Evolutionary conservation across 2,797 vertebrate species (phyloP).

Genomic region (Sebastes baramenuke): DNA sequence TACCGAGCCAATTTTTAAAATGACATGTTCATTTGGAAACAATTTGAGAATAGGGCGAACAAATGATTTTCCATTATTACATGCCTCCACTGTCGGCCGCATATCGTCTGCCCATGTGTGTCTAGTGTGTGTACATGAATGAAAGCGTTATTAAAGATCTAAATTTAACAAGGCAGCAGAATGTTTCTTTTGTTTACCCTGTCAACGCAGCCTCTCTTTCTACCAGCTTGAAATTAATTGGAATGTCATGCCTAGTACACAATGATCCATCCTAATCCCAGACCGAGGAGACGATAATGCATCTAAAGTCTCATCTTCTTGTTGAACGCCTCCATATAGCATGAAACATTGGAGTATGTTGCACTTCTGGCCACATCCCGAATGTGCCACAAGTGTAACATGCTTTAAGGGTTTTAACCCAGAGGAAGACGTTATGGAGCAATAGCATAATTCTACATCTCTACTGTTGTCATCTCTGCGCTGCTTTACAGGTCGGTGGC

Average conservation of each 20-base stretch:
- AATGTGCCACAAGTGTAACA: not conserved
- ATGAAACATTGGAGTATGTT: not conserved
- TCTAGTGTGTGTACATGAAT: conserved; percentile 8
- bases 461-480: not conserved
- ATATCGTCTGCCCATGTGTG: conserved; percentile 32
- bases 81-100: conserved; percentile 16
- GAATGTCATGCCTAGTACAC: conserved; percentile 26
- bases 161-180: conserved; percentile 59
- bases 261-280: conserved; percentile 15
- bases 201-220: conserved; percentile 28
- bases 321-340: not conserved
- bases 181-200: conserved; percentile 59
- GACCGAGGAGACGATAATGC: conserved; percentile 1
- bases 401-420: not conserved
- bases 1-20: conserved; percentile 39
- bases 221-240: conserved; percentile 48
- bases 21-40: conserved; percentile 66
- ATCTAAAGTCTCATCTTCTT: conserved; percentile 6
- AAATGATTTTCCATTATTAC: conserved; percentile 66
- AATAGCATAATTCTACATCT: conserved; percentile 5
- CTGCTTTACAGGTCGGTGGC: not conserved
- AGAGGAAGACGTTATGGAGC: not conserved
- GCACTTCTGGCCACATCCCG: not conserved
- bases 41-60: conserved; percentile 41
- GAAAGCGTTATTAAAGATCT: conserved; percentile 46